Evolutionary conservation across 1,140 invertebrate genomes (phyloP), one percentile per base, ranked within the genome.

Genomic region (Battus philenor): DNA sequence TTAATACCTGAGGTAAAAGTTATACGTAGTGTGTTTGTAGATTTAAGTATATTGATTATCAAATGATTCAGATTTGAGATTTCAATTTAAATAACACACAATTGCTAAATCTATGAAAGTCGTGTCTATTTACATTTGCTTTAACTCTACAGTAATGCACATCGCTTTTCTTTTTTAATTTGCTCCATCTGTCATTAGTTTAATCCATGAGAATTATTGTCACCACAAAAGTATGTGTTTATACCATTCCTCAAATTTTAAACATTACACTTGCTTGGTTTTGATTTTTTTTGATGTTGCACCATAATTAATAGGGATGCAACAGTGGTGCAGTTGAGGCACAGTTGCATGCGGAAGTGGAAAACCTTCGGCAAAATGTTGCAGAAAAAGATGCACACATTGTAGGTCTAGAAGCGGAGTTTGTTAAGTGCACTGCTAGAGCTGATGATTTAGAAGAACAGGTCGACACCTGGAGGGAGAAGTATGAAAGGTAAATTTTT

Each of bases 261-360:
- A 12, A 41, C 38, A 41, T 27, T 41, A 34, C 61, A 65, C 47
- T 53, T 22, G 60, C 66, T 67, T 68, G 44, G 63, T 62, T 48
- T 44, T 52, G 51, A 63, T 67, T 63, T 59, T 46, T 67, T 67
- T 66, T 66, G 48, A 67, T 66, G 38, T 69, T 63, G 61, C 68
- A 69, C 68, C 47, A 63, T 44, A 54, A 64, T 68, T 66, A 49
- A 41, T 75, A 86, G 84, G 81, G 81, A 56, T 84, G 78, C 63
- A 68, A 68, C 58, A 73, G 70, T 41, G 76, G 61, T 60, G 70
- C 48, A 11, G 71, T 68, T 26, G 91, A 90, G 59, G 87, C 93
- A 56, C 93, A 95, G 75, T 86, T 96, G 44, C 93, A 94, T 74
- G 92, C 91, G 12, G 95, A 97, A 87, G 94, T 97, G 68, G 95